Evolutionary conservation across 1,140 invertebrate genomes (phyloP), one percentile per base, ranked within the genome.

Genomic region (Thaumatotibia leucotreta): DNA sequence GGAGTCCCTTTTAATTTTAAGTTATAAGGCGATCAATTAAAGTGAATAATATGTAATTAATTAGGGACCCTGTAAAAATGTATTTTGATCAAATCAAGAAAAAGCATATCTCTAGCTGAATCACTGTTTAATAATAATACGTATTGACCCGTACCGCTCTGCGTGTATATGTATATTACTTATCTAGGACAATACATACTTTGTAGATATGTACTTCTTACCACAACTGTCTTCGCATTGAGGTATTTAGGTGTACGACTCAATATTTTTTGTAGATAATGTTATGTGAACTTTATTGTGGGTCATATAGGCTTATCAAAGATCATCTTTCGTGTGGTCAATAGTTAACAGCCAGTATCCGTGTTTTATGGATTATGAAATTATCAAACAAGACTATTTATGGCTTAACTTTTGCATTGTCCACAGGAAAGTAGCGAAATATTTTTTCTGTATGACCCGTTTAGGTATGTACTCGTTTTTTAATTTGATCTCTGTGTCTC

Each of bases 161-260:
- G 23, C 23, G 23, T 9, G 52, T 58, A 24, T 22, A 39, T 10
- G 17, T 39, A 14, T 39, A 20, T 20, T 45, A 45, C n/a, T 58
- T 58, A 27, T 58, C 52, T 58, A 27, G 49, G 52, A 58, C 52
- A 58, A 58, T 58, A 58, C 52, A 58, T 27, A 27, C 29, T 58
- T 4, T 58, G 52, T 58, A 58, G 52, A 58, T 58, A 58, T n/a
- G 23, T 58, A 58, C 52, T 24, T 58, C 29, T 58, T 27, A 58
- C 52, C 52, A 27, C 52, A 58, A 58, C 52, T 58, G 52, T 58
- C 52, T 58, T 58, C 52, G 52, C 52, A n/a, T 27, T 20, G 52
- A 54, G 22, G 22, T 58, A 45, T 58, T 27, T 27, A 58, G 23
- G 23, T 8, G 24, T 58, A 58, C 50, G 22, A 29, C 24, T 58